These are phyloP conservation scores for Rutpela maculata DNA, from an alignment of 2,888 invertebrate genomes.

Conservation along the genomic window DNA sequence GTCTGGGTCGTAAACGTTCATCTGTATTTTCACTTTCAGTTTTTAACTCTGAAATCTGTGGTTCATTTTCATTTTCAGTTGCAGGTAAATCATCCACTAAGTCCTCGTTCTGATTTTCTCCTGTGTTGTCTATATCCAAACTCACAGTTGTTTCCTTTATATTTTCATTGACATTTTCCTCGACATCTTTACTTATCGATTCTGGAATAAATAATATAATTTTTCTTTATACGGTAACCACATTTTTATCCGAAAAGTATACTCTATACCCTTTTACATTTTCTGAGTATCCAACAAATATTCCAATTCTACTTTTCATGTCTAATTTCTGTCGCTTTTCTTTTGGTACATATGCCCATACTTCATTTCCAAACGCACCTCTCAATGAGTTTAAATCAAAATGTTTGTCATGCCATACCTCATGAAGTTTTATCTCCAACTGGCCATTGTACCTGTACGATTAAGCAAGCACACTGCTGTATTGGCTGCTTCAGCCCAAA, in stretches of 20 bases:
- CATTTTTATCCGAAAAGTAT: too few species aligned
- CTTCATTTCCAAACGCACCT: conserved; percentile 27
- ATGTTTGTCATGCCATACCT: background rate
- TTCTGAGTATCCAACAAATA: conserved; percentile 30
- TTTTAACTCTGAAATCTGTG: background rate
- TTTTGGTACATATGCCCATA: conserved; percentile 21
- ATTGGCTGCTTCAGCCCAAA: background rate
- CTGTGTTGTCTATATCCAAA: too few species aligned
- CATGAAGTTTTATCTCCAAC: background rate
- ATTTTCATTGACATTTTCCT: too few species aligned
- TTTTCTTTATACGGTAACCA: too few species aligned
- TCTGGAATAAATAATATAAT: too few species aligned
- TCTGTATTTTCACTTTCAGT: background rate
- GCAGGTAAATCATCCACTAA: too few species aligned
- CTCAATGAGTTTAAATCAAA: background rate
- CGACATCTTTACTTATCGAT: too few species aligned
- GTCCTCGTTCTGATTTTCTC: too few species aligned
- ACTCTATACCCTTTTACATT: too few species aligned
- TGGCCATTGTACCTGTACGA: background rate
- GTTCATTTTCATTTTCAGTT: background rate
- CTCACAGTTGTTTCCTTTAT: too few species aligned
- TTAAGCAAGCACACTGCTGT: background rate
- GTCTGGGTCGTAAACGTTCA: background rate
- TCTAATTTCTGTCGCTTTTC: conserved; percentile 27
- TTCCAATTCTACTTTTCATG: conserved; percentile 26